These are phyloP conservation scores for Antennarius striatus DNA, from an alignment of 2,113 vertebrate species.

Conservation along the genomic window DNA sequence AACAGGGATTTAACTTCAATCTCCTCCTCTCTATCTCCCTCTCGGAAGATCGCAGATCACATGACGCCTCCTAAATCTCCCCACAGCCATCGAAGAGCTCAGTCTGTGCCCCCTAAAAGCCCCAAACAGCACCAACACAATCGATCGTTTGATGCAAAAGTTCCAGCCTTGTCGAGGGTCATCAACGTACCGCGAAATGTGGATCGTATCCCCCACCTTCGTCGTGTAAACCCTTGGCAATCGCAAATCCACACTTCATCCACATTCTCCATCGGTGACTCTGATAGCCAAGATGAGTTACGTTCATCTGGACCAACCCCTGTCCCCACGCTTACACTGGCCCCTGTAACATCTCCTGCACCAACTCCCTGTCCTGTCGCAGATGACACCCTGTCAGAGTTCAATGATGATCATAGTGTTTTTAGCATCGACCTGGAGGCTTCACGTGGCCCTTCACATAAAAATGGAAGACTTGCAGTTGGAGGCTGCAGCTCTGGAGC, in stretches of 20 bases:
- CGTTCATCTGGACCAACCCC: conserved; percentile 50
- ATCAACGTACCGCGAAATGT: conserved; percentile 84
- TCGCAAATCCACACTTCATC: conserved; percentile 86
- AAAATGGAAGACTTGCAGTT: conserved; percentile 56
- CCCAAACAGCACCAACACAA: conserved; percentile 77
- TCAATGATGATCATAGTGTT: conserved; percentile 72
- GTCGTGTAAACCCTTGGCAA: conserved; percentile 85
- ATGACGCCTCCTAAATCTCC: conserved; percentile 77
- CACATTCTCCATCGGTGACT: conserved; percentile 82
- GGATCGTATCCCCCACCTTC: conserved; percentile 87
- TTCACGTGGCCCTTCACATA: conserved; percentile 29
- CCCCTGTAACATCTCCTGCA: conserved; percentile 22
- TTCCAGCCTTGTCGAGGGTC: conserved; percentile 81
- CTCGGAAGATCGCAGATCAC: conserved; percentile 71
- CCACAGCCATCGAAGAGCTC: conserved; percentile 78
- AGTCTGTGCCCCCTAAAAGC: conserved; percentile 83
- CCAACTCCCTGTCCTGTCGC: conserved; percentile 15
- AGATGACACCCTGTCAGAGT: conserved; percentile 72
- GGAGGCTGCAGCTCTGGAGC: conserved; percentile 77
- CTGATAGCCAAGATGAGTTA: conserved; percentile 55
- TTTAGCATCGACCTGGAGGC: conserved; percentile 78
- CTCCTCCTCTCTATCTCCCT: conserved; percentile 82
- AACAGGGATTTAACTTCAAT: conserved; percentile 73
- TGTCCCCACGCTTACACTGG: conserved; percentile 26
- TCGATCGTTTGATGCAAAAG: conserved; percentile 78